Percentiles rank a stretch among this genome's conserved stretches.
phyloP scores from a whole-genome alignment of 1,140 invertebrate species.

The Drosophila kurseongensis region DNA sequence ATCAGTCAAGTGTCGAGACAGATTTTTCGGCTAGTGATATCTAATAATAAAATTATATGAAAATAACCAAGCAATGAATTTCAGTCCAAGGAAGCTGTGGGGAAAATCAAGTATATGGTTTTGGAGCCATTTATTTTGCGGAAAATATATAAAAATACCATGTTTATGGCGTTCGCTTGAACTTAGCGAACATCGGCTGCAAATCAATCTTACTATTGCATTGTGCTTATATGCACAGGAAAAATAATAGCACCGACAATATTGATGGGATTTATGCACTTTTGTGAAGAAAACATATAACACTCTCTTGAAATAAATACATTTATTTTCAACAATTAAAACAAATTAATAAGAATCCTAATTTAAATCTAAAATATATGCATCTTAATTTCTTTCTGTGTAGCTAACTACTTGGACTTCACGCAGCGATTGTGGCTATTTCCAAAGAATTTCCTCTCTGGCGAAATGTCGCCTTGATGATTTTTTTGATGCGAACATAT shows the following conservation, averaged over 20 bases:
- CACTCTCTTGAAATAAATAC: too few species aligned
- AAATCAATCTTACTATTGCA: constrained; percentile 35
- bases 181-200: background rate
- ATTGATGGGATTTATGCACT: background rate
- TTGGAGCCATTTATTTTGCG: background rate
- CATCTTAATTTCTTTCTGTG: background rate
- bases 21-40: constrained; percentile 35
- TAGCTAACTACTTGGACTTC: background rate
- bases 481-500: constrained; percentile 41
- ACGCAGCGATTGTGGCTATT: constrained; percentile 5
- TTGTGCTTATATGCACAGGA: constrained; percentile 11
- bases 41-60: constrained; percentile 40
- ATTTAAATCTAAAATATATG: too few species aligned
- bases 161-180: constrained; percentile 8
- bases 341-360: background rate
- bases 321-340: too few species aligned
- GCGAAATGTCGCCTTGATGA: constrained; percentile 35
- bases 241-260: background rate
- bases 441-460: constrained; percentile 18
- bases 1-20: constrained; percentile 41
- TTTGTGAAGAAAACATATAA: background rate
- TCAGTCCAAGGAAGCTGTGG: background rate
- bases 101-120: background rate
- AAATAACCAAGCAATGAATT: constrained; percentile 16
- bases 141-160: constrained; percentile 8